Evolutionary conservation across 1,140 invertebrate species (phyloP).

Genomic region (Polypedilum vanderplanki): DNA sequence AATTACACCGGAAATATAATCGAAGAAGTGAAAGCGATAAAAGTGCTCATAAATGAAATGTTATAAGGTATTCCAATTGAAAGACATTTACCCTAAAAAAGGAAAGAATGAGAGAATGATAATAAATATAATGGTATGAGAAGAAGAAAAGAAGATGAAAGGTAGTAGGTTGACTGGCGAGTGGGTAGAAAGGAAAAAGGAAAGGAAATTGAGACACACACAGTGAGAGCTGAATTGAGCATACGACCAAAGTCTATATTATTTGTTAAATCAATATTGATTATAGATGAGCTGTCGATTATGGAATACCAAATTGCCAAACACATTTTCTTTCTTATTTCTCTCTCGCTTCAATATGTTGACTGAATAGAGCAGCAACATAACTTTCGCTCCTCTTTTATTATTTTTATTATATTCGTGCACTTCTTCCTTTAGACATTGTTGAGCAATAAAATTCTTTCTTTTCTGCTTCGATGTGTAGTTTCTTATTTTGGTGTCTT

Average conservation of each 20-base stretch:
- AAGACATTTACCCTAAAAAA: not conserved
- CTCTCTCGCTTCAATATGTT: constrained; percentile 1
- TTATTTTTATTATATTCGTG: constrained; percentile 19
- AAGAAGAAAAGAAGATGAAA: not conserved
- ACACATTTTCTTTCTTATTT: constrained; percentile 5
- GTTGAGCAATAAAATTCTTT: constrained; percentile 18
- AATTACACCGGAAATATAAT: constrained; percentile 19
- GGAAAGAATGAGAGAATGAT: not conserved
- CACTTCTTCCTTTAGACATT: not conserved
- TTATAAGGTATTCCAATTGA: constrained; percentile 6
- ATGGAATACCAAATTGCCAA: constrained; percentile 25
- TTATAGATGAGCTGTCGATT: constrained; percentile 28
- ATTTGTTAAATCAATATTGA: constrained; percentile 28
- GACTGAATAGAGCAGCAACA: constrained; percentile 16
- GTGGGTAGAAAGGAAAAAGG: not conserved
- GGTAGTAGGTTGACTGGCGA: no score
- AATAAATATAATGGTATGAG: not conserved
- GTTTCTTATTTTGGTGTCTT: no score
- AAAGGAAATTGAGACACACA: not conserved
- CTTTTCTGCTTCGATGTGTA: not conserved
- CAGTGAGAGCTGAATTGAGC: not conserved
- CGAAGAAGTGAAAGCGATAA: constrained; percentile 17
- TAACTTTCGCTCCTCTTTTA: not conserved
- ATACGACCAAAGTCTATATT: constrained; percentile 21
- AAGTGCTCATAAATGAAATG: constrained; percentile 18